Evolutionary conservation across 2,888 invertebrate species (phyloP).

Genomic region (Lycocerus yunnanus): DNA sequence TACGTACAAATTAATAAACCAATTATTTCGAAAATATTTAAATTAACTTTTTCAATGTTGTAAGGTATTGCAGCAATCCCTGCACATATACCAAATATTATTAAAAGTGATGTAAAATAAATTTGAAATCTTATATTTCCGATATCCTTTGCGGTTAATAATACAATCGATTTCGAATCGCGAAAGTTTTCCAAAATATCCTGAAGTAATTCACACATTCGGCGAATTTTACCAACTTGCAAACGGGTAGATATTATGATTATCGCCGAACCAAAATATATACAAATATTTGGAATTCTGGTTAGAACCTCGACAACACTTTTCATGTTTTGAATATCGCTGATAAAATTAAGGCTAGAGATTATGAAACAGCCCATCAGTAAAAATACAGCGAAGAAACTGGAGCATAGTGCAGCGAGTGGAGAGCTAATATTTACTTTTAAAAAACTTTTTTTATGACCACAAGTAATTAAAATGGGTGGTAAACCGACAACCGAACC

Average conservation of each 20-base stretch:
- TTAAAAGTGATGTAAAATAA: neutral
- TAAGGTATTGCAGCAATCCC: rapidly evolving
- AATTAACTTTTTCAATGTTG: neutral
- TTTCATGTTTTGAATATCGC: neutral
- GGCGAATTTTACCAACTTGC: neutral
- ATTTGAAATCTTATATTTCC: neutral
- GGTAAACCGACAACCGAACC: too few relatives aligned
- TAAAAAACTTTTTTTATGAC: too few relatives aligned
- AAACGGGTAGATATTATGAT: neutral
- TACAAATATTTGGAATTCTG: neutral
- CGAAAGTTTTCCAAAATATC: neutral
- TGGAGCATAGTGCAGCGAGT: too few relatives aligned
- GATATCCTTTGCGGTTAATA: neutral
- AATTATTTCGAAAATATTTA: neutral
- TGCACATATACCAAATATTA: neutral
- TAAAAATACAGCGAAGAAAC: too few relatives aligned
- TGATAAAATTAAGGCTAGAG: too few relatives aligned
- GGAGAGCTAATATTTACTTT: too few relatives aligned
- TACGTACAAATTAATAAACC: neutral
- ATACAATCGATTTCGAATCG: neutral
- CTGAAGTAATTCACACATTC: neutral
- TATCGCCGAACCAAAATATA: neutral
- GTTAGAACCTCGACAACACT: neutral
- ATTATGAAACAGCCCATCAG: too few relatives aligned
- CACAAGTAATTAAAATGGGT: too few relatives aligned